A percentile compares a stretch with the other conserved stretches of the same genome.
These are phyloP conservation scores for Apomyelois bistriatella DNA, from an alignment of 2,888 invertebrate species.

Conservation along the genomic window DNA sequence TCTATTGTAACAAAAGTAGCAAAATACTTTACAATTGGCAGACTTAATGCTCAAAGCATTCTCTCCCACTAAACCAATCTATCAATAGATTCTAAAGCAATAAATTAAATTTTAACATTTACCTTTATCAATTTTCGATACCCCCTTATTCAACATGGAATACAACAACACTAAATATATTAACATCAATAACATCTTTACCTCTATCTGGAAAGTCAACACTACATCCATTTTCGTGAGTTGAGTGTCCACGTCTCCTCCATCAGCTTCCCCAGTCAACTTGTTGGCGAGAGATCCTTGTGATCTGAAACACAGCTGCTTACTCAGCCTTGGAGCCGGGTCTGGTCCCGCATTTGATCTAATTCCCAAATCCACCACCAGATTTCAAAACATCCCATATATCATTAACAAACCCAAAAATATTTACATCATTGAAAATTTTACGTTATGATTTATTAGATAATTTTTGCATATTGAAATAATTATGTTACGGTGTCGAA, in stretches of 20 bases:
- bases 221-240: constrained; percentile 99
- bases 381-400: constrained; percentile 12
- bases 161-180: neutral
- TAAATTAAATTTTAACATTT: neutral
- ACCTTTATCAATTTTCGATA: neutral
- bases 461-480: neutral
- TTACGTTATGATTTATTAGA: neutral
- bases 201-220: constrained; percentile 97
- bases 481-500: neutral
- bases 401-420: neutral
- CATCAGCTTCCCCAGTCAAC: constrained; percentile 96
- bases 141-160: neutral
- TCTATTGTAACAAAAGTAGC: too few species aligned
- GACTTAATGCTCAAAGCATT: too few species aligned
- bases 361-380: constrained; percentile 42
- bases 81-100: too few species aligned
- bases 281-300: constrained; percentile 94
- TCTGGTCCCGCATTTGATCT: constrained; percentile 77
- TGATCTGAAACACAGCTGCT: constrained; percentile 86
- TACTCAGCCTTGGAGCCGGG: constrained; percentile 81
- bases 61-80: too few species aligned
- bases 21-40: too few species aligned
- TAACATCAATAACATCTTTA: constrained; percentile 55
- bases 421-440: neutral
- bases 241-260: constrained; percentile 96